Evolutionary conservation across 2,888 invertebrate genomes (phyloP).

Genomic region (Andrena marginata): DNA sequence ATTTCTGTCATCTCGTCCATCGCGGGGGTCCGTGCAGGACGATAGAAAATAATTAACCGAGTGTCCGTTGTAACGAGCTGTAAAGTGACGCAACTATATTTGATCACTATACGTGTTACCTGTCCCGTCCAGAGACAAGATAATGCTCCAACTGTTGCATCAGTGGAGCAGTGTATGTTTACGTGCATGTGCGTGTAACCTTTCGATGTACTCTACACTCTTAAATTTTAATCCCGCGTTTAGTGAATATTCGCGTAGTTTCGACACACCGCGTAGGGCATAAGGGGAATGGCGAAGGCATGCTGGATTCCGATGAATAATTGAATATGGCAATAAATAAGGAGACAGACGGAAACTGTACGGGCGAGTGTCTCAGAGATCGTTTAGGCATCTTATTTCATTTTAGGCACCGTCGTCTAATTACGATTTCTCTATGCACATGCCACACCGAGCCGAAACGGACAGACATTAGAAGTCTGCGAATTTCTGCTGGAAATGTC

Average conservation of each 20-base stretch:
- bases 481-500: neutral
- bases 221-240: constrained; percentile 54
- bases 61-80: constrained; percentile 1
- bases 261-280: neutral
- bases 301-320: neutral
- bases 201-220: constrained; percentile 53
- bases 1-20: constrained; percentile 6
- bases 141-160: constrained; percentile 69
- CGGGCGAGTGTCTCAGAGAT: neutral
- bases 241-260: constrained; percentile 57
- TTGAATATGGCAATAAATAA: neutral
- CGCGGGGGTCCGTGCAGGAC: neutral
- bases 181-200: constrained; percentile 59
- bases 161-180: constrained; percentile 62
- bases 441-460: neutral
- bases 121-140: constrained; percentile 63
- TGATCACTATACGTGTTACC: constrained; percentile 63
- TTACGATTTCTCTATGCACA: neutral
- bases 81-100: constrained; percentile 66
- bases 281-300: constrained; percentile 13
- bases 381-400: neutral
- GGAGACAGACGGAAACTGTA: neutral
- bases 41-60: constrained; percentile 25
- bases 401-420: neutral
- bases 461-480: neutral